Percentiles rank a stretch among this genome's conserved stretches.
These are phyloP conservation scores for Platycheirus rosarum DNA, from an alignment of 2,888 invertebrate species.

Conservation along the genomic window DNA sequence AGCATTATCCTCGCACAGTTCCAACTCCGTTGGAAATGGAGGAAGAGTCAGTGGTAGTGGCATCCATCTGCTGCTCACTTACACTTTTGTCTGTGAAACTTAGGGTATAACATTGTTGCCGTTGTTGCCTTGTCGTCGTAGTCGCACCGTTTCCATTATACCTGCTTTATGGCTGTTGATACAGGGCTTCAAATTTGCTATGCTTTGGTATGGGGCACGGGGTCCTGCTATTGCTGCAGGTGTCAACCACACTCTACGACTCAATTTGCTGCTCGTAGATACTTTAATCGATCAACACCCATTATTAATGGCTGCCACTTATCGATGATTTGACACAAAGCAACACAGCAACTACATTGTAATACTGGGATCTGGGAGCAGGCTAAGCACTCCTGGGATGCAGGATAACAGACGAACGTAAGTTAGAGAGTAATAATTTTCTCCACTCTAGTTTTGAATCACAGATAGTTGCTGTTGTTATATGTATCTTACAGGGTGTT, in stretches of 20 bases:
- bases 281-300: conserved; percentile 71
- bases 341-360: conserved; percentile 32
- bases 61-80: conserved; percentile 52
- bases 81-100: conserved; percentile 37
- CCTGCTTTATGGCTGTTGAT: conserved; percentile 13
- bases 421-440: conserved; percentile 40
- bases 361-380: neutral
- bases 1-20: conserved; percentile 12
- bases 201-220: neutral
- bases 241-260: conserved; percentile 71
- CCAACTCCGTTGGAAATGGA: neutral
- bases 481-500: too few relatives aligned
- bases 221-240: conserved; percentile 53
- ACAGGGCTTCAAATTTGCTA: conserved; percentile 9
- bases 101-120: conserved; percentile 2
- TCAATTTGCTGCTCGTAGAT: conserved; percentile 66
- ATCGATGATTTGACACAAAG: conserved; percentile 56
- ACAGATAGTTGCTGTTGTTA: too few relatives aligned
- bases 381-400: conserved; percentile 4
- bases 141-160: neutral
- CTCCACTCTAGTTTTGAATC: neutral
- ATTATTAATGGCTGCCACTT: conserved; percentile 70
- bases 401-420: neutral
- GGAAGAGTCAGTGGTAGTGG: neutral
- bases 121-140: neutral